These are phyloP conservation scores for Apis florea DNA, from an alignment of 1,140 invertebrate species.

Conservation along the genomic window DNA sequence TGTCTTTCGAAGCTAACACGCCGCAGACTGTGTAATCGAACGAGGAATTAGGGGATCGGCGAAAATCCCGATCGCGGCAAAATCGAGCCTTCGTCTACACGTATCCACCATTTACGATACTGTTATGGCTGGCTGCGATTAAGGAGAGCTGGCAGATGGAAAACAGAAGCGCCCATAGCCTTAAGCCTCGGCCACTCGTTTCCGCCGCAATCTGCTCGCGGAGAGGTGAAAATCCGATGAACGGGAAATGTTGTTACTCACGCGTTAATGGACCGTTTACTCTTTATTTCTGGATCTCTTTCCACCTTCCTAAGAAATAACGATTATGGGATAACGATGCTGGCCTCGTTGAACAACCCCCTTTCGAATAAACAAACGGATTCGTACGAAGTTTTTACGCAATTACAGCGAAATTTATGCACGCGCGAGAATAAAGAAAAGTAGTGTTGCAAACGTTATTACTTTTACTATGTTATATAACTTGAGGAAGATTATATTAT, in stretches of 20 bases:
- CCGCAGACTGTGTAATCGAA: slow-evolving; percentile 28
- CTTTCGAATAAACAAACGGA: too few species aligned
- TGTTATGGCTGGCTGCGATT: slow-evolving; percentile 54
- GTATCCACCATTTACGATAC: slow-evolving; percentile 51
- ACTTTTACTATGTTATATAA: too few species aligned
- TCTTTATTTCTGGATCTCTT: background rate
- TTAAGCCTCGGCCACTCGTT: slow-evolving; percentile 30
- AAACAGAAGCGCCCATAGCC: slow-evolving; percentile 24
- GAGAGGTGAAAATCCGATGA: slow-evolving; percentile 37
- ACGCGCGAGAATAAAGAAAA: too few species aligned
- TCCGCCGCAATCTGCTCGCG: background rate
- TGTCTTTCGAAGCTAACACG: slow-evolving; percentile 10
- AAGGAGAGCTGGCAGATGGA: slow-evolving; percentile 27
- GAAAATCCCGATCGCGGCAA: slow-evolving; percentile 43
- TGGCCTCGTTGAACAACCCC: too few species aligned
- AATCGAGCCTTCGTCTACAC: slow-evolving; percentile 32
- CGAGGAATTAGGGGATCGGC: slow-evolving; percentile 49
- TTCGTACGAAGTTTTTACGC: too few species aligned
- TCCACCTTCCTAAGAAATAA: background rate
- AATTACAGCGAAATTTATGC: too few species aligned
- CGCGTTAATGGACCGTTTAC: background rate
- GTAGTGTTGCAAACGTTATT: too few species aligned
- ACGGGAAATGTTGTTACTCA: background rate
- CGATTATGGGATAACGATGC: background rate
- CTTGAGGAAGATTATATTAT: too few species aligned